A percentile compares a stretch with the other conserved stretches of the same genome.
Conservation (phyloP, 1,140 invertebrate genomes). For the Brachystomella parvula region DNA sequence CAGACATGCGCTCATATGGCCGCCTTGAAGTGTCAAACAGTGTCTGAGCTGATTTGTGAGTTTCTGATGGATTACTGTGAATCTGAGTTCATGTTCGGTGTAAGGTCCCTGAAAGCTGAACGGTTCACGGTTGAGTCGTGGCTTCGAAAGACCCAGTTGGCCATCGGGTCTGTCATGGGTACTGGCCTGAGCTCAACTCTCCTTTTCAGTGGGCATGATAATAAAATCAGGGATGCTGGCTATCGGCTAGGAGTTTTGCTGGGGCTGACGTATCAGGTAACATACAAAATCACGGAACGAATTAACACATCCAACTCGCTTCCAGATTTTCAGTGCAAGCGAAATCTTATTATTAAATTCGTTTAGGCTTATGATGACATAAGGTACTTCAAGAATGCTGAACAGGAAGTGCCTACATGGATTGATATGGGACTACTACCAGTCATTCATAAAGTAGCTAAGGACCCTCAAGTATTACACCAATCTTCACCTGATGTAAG, state of each 20-base stretch:
- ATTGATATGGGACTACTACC: constrained; percentile 16
- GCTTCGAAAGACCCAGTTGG: not conserved
- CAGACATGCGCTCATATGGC: constrained; percentile 19
- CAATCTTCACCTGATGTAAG: constrained; percentile 9
- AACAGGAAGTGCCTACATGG: constrained; percentile 10
- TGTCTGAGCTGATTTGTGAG: constrained; percentile 18
- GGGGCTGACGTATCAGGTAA: constrained; percentile 16
- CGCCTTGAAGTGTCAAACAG: constrained; percentile 18
- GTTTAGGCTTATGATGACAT: constrained; percentile 19
- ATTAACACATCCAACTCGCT: too few relatives aligned
- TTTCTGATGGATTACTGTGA: constrained; percentile 18
- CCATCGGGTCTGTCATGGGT: constrained; percentile 15
- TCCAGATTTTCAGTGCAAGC: too few relatives aligned
- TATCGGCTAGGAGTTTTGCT: constrained; percentile 13
- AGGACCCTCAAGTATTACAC: not conserved
- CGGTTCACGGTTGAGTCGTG: constrained; percentile 13
- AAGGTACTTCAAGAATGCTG: constrained; percentile 1
- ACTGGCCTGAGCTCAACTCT: constrained; percentile 11
- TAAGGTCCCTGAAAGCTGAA: not conserved
- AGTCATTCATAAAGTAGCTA: constrained; percentile 4
- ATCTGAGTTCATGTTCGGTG: constrained; percentile 18
- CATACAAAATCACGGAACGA: not conserved
- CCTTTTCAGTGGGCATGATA: constrained; percentile 19
- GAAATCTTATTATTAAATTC: not conserved
- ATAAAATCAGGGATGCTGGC: not conserved